Evolutionary conservation across 2,888 invertebrate species (phyloP).

Genomic region (Drosophila niveifrons): DNA sequence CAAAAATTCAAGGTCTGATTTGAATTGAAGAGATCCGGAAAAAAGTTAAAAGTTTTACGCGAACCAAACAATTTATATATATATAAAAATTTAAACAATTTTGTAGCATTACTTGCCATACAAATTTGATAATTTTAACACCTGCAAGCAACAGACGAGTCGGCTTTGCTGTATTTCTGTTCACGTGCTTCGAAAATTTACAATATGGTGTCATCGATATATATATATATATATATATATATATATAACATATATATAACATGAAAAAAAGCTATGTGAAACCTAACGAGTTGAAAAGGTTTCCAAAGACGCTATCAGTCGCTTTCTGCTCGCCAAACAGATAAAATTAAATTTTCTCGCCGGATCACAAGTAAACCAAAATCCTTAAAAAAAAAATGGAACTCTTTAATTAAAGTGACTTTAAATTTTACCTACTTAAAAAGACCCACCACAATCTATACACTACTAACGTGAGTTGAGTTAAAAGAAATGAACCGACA

Average conservation of each 20-base stretch:
- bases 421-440: too few species aligned
- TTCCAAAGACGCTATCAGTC: constrained; percentile 25
- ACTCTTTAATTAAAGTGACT: background rate
- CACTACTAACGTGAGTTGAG: constrained; percentile 4
- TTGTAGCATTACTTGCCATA: background rate
- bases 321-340: constrained; percentile 5
- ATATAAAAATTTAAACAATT: too few species aligned
- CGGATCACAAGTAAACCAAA: too few species aligned
- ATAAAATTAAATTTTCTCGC: background rate
- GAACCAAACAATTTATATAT: too few species aligned
- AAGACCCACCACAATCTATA: background rate
- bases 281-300: constrained; percentile 4
- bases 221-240: background rate
- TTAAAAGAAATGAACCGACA: too few species aligned
- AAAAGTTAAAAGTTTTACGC: too few species aligned
- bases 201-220: constrained; percentile 32
- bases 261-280: background rate
- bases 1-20: too few species aligned
- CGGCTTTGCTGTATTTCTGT: background rate
- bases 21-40: too few species aligned
- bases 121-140: constrained; percentile 21
- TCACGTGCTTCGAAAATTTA: constrained; percentile 54
- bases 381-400: too few species aligned
- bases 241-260: background rate
- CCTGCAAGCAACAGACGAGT: constrained; percentile 14